Evolutionary conservation across 2,888 invertebrate genomes (phyloP).

Genomic region (Julus scanicus): DNA sequence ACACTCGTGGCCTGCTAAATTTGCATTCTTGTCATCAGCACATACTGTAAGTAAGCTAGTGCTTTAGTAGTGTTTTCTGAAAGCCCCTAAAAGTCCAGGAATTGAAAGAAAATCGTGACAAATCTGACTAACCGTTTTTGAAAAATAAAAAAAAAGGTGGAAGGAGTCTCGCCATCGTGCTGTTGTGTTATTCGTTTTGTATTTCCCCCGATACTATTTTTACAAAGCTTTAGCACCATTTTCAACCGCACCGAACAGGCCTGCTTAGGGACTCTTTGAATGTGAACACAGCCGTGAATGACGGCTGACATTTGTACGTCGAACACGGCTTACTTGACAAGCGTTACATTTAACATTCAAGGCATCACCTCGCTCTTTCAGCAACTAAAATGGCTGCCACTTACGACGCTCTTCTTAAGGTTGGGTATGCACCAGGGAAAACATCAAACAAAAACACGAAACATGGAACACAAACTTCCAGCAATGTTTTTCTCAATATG

Average conservation of each 20-base stretch:
- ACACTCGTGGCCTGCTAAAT: not conserved
- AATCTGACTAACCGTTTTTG: not conserved
- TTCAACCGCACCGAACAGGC: conserved; percentile 16
- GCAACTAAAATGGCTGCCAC: not conserved
- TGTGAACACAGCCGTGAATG: conserved; percentile 40
- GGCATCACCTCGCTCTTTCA: not conserved
- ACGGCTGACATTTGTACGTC: conserved; percentile 37
- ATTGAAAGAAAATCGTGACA: conserved; percentile 1
- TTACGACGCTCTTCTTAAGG: too few species aligned
- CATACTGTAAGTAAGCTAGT: not conserved
- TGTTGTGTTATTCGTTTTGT: not conserved
- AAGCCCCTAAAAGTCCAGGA: conserved; percentile 2
- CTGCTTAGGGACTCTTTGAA: conserved; percentile 26
- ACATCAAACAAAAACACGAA: too few species aligned
- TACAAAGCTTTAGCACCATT: conserved; percentile 28
- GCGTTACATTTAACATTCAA: conserved; percentile 1
- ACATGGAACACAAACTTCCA: too few species aligned
- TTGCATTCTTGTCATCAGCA: not conserved
- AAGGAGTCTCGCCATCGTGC: not conserved
- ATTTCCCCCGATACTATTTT: conserved; percentile 26
- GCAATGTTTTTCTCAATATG: too few species aligned
- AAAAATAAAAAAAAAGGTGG: not conserved
- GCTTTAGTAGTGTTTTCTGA: not conserved
- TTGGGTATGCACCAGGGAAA: too few species aligned
- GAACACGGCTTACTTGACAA: conserved; percentile 23